A percentile compares a stretch with the other conserved stretches of the same genome.
Evolutionary conservation across 37 sponge, comb jelly and placozoan genomes (phyloP).

Genomic region (Corticium candelabrum): DNA sequence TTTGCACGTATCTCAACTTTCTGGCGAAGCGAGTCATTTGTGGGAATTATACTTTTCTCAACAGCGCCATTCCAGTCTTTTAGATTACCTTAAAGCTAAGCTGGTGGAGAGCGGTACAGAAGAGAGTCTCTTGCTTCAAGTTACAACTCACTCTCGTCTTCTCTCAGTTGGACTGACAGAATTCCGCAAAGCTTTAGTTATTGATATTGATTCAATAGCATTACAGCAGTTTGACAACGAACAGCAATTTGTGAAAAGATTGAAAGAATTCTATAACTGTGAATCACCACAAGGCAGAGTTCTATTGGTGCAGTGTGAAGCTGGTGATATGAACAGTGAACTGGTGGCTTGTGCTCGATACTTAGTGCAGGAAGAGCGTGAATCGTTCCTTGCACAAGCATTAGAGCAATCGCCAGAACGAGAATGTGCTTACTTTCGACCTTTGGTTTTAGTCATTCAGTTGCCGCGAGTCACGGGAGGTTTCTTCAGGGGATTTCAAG

Average conservation of each 20-base stretch:
- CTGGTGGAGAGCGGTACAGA: not conserved
- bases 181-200: constrained; percentile 1
- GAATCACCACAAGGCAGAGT: not conserved
- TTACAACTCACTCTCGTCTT: constrained; percentile 73
- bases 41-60: constrained; percentile 12
- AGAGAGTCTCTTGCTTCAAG: constrained; percentile 33
- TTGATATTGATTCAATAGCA: not conserved
- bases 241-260: constrained; percentile 53
- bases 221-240: constrained; percentile 78
- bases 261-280: constrained; percentile 8
- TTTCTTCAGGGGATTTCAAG: constrained; percentile 59
- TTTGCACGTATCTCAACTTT: not conserved
- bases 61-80: constrained; percentile 17
- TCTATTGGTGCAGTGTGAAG: constrained; percentile 71
- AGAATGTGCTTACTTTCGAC: not conserved
- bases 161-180: too few species aligned
- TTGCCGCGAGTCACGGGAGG: constrained; percentile 28
- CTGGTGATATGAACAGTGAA: constrained; percentile 62
- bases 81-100: not conserved
- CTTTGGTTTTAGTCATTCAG: constrained; percentile 51
- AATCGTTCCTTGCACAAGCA: not conserved
- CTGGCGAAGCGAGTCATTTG: not conserved
- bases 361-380: constrained; percentile 42
- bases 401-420: too few species aligned
- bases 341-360: constrained; percentile 82